phyloP scores from a whole-genome alignment of 2,888 invertebrate genomes.

The Nycteola revayana region DNA sequence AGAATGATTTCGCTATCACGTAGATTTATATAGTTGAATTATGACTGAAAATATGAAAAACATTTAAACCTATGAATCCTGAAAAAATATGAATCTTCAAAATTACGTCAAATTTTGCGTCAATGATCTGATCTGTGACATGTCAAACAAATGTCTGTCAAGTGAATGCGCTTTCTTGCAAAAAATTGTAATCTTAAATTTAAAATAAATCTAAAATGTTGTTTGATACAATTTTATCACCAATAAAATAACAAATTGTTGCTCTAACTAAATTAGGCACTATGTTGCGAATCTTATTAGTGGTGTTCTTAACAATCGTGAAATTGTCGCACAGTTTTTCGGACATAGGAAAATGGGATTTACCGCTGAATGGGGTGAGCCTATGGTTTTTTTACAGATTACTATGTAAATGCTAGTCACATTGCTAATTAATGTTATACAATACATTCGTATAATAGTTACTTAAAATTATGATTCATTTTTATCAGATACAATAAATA shows the following conservation, averaged over 20 bases:
- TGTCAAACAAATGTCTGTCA: constrained; percentile 28
- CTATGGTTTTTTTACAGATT: constrained; percentile 5
- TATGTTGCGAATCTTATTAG: constrained; percentile 55
- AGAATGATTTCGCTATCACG: no score
- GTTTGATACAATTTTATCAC: constrained; percentile 24
- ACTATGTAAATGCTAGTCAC: no score
- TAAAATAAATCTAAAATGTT: constrained; percentile 36
- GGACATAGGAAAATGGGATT: constrained; percentile 86
- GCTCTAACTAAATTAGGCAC: constrained; percentile 23
- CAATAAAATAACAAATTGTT: constrained; percentile 29
- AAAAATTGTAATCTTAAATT: constrained; percentile 26
- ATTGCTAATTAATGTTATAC: no score
- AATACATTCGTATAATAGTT: no score
- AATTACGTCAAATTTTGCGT: constrained; percentile 2
- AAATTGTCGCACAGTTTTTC: constrained; percentile 73
- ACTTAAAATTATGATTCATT: no score
- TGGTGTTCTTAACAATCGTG: constrained; percentile 50
- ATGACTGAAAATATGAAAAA: no score
- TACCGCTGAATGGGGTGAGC: constrained; percentile 80
- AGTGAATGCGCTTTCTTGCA: constrained; percentile 19
- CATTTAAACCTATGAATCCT: no score
- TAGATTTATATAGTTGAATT: no score
- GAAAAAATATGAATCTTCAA: no score
- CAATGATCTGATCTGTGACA: no score
- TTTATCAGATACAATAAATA: no score